Evolutionary conservation across 1,140 invertebrate genomes (phyloP), one percentile per base, ranked within the genome.

Genomic region (Dendroctonus valens): DNA sequence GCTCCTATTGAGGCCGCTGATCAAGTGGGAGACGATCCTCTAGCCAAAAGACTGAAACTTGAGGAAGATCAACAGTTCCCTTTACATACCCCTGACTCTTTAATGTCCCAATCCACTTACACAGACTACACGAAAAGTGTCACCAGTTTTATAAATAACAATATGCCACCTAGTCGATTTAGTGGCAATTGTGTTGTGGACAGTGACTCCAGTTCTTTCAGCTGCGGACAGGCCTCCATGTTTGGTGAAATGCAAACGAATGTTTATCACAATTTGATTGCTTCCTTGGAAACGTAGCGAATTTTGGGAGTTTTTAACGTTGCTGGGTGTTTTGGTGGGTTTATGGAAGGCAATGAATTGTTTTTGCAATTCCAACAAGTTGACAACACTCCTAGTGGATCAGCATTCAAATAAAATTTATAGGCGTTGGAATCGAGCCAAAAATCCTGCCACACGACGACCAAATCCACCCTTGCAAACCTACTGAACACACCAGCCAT

Each of bases 1-100:
- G 87, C 88, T 5, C 84, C 86, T 49, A 86, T 89, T 41, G 86
- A 83, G 59, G 81, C 80, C 53, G 78, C 75, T 48, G 74, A 75
- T 40, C 77, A 76, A 7, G 75, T 75, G 14, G 80, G 81, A 61
- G 77, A 79, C 5, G 76, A 76, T 6, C 74, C 77, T 5, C 53
- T 66, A 41, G 57, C 69, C 5, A 76, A 79, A 57, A 73, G 74
- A 41, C 48, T 72, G 68, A 79, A 75, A 70, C 61, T 66, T 4
- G 70, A 72, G 26, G 67, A 73, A 52, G 9, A 14, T 5, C 15
- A 44, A 37, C 11, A 58, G 15, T 15, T 26, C 26, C 26, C 26
- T 26, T 26, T 5, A 41, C 26, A 48, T 41, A 42, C 49, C 12
- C n/a, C 38, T 41, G 44, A 50, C 9, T 46, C 9, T 26, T 26